phyloP scores from a whole-genome alignment of 2,113 vertebrate genomes.

The Ibidorhyncha struthersii region DNA sequence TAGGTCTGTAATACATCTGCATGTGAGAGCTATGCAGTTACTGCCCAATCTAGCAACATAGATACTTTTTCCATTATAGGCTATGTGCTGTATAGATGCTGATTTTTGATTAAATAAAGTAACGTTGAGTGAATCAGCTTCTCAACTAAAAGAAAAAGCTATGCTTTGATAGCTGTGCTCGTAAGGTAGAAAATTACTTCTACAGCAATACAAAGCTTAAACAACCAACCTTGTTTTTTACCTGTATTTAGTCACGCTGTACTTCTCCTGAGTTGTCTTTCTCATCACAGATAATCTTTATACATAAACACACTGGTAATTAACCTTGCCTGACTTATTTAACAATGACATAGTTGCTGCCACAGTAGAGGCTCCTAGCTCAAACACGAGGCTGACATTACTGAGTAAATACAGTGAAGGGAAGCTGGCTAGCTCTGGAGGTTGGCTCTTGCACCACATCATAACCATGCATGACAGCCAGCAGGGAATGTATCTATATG shows the following conservation, averaged over 20 bases:
- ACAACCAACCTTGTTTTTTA: not conserved
- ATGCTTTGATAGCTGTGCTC: not conserved
- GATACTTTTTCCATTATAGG: not conserved
- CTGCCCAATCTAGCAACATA: not conserved
- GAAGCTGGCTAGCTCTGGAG: not conserved
- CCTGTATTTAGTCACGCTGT: not conserved
- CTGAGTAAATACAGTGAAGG: not conserved
- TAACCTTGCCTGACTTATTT: not conserved
- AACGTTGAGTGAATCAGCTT: not conserved
- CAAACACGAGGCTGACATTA: not conserved
- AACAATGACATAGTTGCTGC: not conserved
- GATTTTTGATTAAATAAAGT: constrained; percentile 4
- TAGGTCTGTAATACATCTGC: constrained; percentile 8
- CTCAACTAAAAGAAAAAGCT: not conserved
- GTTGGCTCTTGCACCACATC: not conserved
- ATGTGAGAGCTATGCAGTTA: not conserved
- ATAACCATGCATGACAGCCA: not conserved
- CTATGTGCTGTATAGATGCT: not conserved
- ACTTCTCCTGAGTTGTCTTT: not conserved
- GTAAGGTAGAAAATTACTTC: not conserved
- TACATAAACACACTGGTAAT: not conserved
- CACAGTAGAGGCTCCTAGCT: not conserved
- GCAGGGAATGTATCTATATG: not conserved
- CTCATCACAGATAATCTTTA: not conserved
- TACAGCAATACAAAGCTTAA: not conserved